A percentile compares a stretch with the other conserved stretches of the same genome.
These are phyloP conservation scores for Wasmannia auropunctata DNA, from an alignment of 1,140 invertebrate species.

Conservation along the genomic window DNA sequence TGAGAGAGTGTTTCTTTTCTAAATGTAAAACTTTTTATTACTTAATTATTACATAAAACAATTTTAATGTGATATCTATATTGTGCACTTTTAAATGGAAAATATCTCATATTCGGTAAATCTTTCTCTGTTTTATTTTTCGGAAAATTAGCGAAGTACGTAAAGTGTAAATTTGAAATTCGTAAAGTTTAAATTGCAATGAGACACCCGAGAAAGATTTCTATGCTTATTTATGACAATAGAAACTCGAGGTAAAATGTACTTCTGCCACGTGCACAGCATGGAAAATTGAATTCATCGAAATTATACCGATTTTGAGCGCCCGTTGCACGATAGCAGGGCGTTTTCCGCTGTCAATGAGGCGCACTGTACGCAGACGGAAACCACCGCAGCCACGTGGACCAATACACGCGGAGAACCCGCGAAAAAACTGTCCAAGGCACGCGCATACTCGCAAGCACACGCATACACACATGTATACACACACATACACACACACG, in stretches of 20 bases:
- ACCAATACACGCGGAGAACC: slow-evolving; percentile 50
- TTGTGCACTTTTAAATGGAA: not conserved
- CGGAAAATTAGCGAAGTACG: not conserved
- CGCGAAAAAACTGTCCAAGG: slow-evolving; percentile 70
- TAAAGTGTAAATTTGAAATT: not conserved
- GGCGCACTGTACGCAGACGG: slow-evolving; percentile 55
- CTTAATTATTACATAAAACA: not conserved
- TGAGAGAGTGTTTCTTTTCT: too few relatives aligned
- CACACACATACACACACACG: not conserved
- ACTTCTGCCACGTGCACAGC: not conserved
- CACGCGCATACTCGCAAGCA: slow-evolving; percentile 33
- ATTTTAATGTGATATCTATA: not conserved
- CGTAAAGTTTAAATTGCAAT: not conserved
- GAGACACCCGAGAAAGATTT: not conserved
- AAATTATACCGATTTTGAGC: slow-evolving; percentile 39
- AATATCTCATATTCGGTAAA: not conserved
- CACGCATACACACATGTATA: not conserved
- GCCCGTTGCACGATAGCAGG: slow-evolving; percentile 21
- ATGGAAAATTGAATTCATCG: not conserved
- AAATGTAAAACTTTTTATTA: not conserved
- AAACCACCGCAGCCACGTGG: slow-evolving; percentile 63
- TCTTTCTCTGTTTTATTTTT: not conserved
- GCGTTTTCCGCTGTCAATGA: slow-evolving; percentile 72
- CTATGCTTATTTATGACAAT: not conserved
- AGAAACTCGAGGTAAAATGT: not conserved